phyloP scores from a whole-genome alignment of 2,797 vertebrate genomes.

The Lophotriccus pileatus region DNA sequence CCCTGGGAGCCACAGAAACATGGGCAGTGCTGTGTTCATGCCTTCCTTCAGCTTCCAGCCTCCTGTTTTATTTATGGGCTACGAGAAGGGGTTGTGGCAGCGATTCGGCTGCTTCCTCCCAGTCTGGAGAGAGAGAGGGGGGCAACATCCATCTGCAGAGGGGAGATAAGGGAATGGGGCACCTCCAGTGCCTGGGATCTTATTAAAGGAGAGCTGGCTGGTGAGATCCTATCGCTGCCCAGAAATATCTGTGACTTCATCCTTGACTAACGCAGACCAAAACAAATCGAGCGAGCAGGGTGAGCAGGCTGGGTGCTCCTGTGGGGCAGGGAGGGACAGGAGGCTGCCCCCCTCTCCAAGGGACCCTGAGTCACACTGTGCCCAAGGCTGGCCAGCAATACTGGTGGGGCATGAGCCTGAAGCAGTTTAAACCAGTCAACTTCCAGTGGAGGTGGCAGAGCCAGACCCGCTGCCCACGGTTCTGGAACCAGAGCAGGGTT shows the following conservation, averaged over 20 bases:
- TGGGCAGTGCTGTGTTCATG: not conserved
- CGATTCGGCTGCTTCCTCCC: not conserved
- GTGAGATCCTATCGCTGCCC: not conserved
- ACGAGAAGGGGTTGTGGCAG: not conserved
- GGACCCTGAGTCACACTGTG: fast-evolving
- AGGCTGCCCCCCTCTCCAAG: not conserved
- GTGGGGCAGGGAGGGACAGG: not conserved
- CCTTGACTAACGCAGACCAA: not conserved
- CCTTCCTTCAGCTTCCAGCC: not conserved
- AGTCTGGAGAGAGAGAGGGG: not conserved
- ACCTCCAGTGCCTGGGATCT: not conserved
- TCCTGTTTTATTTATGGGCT: not conserved
- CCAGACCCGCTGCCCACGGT: fast-evolving
- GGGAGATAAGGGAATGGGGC: constrained; percentile 30
- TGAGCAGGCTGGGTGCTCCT: not conserved
- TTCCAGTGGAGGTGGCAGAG: not conserved
- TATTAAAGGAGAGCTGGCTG: not conserved
- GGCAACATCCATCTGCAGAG: not conserved
- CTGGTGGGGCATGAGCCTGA: fast-evolving
- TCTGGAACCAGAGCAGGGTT: not conserved
- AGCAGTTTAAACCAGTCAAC: fast-evolving
- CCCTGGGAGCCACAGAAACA: not conserved
- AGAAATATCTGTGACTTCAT: not conserved
- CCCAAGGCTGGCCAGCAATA: not conserved
- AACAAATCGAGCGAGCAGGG: not conserved